phyloP scores from a whole-genome alignment of 1,140 invertebrate genomes.

The Hylyphantes graminicola region DNA sequence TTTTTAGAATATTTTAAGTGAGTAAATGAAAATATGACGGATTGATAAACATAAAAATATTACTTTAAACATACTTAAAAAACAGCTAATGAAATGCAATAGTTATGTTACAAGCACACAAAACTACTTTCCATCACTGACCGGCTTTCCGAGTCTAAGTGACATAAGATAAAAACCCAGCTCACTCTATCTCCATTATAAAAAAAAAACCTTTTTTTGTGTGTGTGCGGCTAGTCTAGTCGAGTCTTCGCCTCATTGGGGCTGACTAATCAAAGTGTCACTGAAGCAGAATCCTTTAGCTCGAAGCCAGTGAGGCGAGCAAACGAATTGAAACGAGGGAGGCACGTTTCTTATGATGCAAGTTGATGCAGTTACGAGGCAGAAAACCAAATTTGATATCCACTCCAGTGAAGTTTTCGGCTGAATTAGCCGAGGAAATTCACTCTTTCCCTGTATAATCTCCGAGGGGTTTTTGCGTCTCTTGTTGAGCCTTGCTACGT shows the following conservation, averaged over 20 bases:
- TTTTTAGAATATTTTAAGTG: no score
- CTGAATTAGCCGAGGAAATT: conserved; percentile 12
- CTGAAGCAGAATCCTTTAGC: conserved; percentile 46
- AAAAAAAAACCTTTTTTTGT: no score
- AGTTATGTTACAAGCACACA: no score
- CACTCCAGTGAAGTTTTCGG: conserved; percentile 45
- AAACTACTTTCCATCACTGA: no score
- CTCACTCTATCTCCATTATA: no score
- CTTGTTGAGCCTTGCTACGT: conserved; percentile 39
- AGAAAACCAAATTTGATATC: conserved; percentile 40
- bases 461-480: conserved; percentile 1
- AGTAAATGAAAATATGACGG: no score
- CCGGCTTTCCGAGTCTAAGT: no score
- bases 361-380: conserved; percentile 42
- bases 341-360: conserved; percentile 49
- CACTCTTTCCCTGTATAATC: conserved; percentile 24
- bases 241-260: conserved; percentile 13
- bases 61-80: no score
- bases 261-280: conserved; percentile 38
- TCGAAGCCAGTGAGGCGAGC: conserved; percentile 12
- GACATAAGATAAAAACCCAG: no score
- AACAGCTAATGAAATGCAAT: no score
- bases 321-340: conserved; percentile 37
- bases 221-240: no score
- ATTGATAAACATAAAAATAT: no score